Evolutionary conservation across 2,888 invertebrate genomes (phyloP), one percentile per base, ranked within the genome.

Genomic region (Nomada ferruginata): DNA sequence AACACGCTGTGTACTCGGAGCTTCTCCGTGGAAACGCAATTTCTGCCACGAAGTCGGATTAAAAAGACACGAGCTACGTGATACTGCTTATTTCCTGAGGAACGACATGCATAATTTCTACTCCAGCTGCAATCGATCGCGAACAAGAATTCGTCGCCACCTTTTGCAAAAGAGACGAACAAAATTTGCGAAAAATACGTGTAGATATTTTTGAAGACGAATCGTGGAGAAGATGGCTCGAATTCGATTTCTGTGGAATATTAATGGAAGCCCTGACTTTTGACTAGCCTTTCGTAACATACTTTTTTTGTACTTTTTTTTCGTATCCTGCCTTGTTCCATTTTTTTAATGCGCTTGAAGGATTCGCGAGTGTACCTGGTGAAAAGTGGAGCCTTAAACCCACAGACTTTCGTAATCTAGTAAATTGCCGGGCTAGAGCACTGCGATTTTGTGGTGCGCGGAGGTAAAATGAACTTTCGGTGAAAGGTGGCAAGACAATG

Each of bases 21-120:
- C 23, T n/a, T 50, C 59, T 42, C n/a, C 7, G 55, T 64, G 73
- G 64, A 55, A 72, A 79, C 55, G 72, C 83, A 79, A 63, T 83
- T 79, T 83, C 61, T 57, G 64, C 15, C 61, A 26, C 11, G 42
- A 18, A 11, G 23, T 47, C 29, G 29, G 47, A n/a, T 13, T n/a
- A 52, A 69, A 47, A 69, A 61, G 20, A 29, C 47, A 29, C 9
- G 11, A 53, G 42, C 68, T 63, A 42, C 42, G 29, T 20, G 63
- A 29, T 29, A n/a, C 26, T 26, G 26, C 13, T 66, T 23, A n/a
- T 9, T 47, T 59, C 47, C 7, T 11, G 15, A 47, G 29, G 29
- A 60, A 59, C n/a, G 20, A 20, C 0, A 5, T 4, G n/a, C 2
- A 63, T 11, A 18, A 61, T 20, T 18, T 20, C 26, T 52, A 13